A percentile compares a stretch with the other conserved stretches of the same genome.
These are phyloP conservation scores for Sphinx pinastri DNA, from an alignment of 2,888 invertebrate species.

Conservation along the genomic window DNA sequence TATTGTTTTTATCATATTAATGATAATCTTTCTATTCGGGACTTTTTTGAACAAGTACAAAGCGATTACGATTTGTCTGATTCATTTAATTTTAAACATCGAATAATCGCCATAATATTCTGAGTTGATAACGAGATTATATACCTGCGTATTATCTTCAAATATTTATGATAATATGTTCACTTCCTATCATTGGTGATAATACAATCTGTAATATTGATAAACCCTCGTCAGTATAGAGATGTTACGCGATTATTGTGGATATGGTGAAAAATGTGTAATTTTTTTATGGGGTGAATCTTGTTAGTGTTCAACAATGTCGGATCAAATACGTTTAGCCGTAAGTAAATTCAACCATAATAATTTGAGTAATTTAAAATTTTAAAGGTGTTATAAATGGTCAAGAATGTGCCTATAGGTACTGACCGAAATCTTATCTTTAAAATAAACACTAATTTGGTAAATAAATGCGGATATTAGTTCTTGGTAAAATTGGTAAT, in stretches of 20 bases:
- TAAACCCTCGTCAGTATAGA: conserved; percentile 61
- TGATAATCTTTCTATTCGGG: not conserved
- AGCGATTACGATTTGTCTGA: conserved; percentile 10
- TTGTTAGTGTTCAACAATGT: conserved; percentile 62
- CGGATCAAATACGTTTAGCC: conserved; percentile 62
- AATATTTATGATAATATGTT: conserved; percentile 59
- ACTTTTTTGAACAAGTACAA: not conserved
- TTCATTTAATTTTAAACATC: conserved; percentile 38
- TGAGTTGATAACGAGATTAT: conserved; percentile 37
- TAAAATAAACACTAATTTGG: not conserved
- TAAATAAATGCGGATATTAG: not conserved
- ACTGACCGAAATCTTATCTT: conserved; percentile 7
- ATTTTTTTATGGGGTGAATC: conserved; percentile 60
- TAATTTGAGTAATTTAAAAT: not conserved
- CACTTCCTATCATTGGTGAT: conserved; percentile 62
- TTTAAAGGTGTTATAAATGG: not conserved
- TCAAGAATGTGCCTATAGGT: not conserved
- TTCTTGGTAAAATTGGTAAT: conserved; percentile 2
- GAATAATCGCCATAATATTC: conserved; percentile 38
- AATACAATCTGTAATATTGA: conserved; percentile 63
- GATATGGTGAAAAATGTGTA: conserved; percentile 47
- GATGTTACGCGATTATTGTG: conserved; percentile 49
- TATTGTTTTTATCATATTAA: too few relatives aligned
- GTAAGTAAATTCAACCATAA: conserved; percentile 55
- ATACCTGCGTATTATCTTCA: conserved; percentile 52